Evolutionary conservation across 2,113 vertebrate genomes (phyloP).

Genomic region (Aegithalos caudatus): DNA sequence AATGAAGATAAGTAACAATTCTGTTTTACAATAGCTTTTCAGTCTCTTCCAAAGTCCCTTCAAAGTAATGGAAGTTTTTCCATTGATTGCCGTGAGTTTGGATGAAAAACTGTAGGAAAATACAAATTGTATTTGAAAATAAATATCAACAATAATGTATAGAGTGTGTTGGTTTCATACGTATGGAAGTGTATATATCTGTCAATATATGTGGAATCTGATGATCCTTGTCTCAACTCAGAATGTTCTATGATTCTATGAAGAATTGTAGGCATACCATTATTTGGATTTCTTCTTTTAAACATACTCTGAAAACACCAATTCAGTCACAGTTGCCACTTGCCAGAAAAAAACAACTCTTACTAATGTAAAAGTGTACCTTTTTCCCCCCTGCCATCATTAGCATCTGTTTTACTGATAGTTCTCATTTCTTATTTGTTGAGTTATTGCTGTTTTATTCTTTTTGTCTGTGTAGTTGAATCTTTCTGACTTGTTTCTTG

Average conservation of each 20-base stretch:
- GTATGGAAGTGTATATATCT: neutral
- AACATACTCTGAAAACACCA: neutral
- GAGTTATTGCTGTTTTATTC: neutral
- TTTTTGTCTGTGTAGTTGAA: neutral
- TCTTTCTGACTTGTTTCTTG: neutral
- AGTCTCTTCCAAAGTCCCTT: neutral
- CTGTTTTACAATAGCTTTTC: neutral
- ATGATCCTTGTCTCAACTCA: neutral
- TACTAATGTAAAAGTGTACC: neutral
- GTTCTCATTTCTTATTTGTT: neutral
- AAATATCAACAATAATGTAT: neutral
- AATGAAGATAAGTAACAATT: neutral
- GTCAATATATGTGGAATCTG: neutral
- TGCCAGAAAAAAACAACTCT: neutral
- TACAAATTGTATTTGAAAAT: neutral
- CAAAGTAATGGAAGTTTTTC: neutral
- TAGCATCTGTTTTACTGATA: neutral
- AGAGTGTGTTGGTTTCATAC: neutral
- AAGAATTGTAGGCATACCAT: neutral
- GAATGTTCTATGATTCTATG: neutral
- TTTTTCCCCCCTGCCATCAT: neutral
- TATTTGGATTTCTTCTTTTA: neutral
- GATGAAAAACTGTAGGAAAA: neutral
- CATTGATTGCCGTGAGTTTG: neutral
- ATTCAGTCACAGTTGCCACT: neutral